Percentiles rank a stretch among this genome's conserved stretches.
Evolutionary conservation across 1,140 invertebrate genomes (phyloP).

Genomic region (Nautilus pompilius): DNA sequence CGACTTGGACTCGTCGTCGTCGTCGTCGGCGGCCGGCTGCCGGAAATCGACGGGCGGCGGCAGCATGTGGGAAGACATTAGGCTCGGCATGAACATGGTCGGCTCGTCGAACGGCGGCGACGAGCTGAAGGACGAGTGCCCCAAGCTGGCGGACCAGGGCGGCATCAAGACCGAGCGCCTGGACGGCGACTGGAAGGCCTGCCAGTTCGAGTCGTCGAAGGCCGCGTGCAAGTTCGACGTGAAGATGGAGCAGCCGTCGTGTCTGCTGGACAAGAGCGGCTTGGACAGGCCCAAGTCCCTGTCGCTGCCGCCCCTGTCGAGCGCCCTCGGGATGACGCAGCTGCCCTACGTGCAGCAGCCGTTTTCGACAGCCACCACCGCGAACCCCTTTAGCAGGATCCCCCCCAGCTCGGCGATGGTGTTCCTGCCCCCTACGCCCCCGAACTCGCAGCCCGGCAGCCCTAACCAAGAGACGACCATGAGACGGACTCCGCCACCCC

Average conservation of each 20-base stretch:
- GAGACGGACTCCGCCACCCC: constrained; percentile 45
- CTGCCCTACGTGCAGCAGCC: neutral
- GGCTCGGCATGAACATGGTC: constrained; percentile 41
- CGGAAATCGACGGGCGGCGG: constrained; percentile 16
- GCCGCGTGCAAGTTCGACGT: neutral
- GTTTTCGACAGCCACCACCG: neutral
- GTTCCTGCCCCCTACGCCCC: constrained; percentile 44
- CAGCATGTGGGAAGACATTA: constrained; percentile 48
- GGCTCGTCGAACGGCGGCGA: constrained; percentile 14
- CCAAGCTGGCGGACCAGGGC: too few relatives aligned
- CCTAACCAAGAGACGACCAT: constrained; percentile 31
- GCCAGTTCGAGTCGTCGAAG: neutral
- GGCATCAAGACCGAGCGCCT: constrained; percentile 7
- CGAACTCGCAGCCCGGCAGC: constrained; percentile 46
- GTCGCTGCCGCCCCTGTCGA: constrained; percentile 6
- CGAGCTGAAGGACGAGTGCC: neutral
- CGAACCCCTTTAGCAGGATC: constrained; percentile 31
- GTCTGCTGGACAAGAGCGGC: constrained; percentile 8
- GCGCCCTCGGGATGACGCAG: neutral
- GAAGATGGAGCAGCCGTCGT: neutral
- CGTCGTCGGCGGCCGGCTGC: neutral
- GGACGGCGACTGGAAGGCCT: neutral
- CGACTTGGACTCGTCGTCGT: neutral
- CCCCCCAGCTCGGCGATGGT: constrained; percentile 14
- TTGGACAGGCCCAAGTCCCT: constrained; percentile 12